phyloP scores from a whole-genome alignment of 2,797 vertebrate genomes.

The Protonibea diacanthus region DNA sequence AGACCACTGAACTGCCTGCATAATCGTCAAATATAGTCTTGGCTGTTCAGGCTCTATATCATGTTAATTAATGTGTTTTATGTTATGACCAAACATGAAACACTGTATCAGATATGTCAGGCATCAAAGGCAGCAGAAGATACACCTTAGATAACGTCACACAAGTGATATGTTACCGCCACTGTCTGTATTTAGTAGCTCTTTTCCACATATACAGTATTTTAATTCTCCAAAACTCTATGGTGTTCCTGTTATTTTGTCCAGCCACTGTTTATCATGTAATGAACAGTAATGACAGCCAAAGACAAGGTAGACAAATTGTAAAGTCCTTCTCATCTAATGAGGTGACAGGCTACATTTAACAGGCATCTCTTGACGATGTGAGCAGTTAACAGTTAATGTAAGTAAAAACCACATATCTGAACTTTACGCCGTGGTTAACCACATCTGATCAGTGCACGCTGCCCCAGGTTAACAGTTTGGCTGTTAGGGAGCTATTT shows the following conservation, averaged over 20 bases:
- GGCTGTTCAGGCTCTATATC: slow-evolving; percentile 25
- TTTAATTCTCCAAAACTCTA: background rate
- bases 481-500: slow-evolving; percentile 23
- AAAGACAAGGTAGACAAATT: background rate
- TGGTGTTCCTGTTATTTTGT: background rate
- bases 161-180: background rate
- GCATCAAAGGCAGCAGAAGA: slow-evolving; percentile 11
- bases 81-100: slow-evolving; percentile 7
- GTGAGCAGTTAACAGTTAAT: slow-evolving; percentile 35
- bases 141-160: background rate
- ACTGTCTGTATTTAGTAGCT: background rate
- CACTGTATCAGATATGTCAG: slow-evolving; percentile 1
- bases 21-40: slow-evolving; percentile 35
- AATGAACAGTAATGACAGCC: background rate
- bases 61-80: slow-evolving; percentile 43
- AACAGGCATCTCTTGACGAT: slow-evolving; percentile 26
- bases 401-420: slow-evolving; percentile 42
- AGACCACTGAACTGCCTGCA: slow-evolving; percentile 31
- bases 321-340: slow-evolving; percentile 8
- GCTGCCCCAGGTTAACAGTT: slow-evolving; percentile 34
- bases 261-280: background rate
- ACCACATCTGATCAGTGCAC: slow-evolving; percentile 51
- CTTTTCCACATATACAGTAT: background rate
- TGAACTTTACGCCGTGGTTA: slow-evolving; percentile 54
- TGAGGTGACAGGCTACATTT: background rate